These are phyloP conservation scores for Hydroisotoma schaefferi DNA, from an alignment of 2,888 invertebrate species.

Conservation along the genomic window DNA sequence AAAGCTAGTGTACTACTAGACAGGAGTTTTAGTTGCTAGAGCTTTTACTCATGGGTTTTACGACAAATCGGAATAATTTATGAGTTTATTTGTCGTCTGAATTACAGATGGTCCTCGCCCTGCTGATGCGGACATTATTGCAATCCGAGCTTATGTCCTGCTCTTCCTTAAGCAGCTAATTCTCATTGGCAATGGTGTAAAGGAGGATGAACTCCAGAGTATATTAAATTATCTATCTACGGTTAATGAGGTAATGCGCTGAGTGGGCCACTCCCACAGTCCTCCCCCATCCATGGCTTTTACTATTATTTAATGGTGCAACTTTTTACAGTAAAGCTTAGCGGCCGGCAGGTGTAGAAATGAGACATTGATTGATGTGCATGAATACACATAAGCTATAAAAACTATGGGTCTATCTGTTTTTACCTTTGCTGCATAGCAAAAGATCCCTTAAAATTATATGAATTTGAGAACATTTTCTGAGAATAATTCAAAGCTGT, in stretches of 20 bases:
- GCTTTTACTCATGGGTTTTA: conserved; percentile 15
- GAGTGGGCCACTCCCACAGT: too few species aligned
- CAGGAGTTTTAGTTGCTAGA: conserved; percentile 5
- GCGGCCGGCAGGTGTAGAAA: too few species aligned
- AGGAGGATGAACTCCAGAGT: conserved; percentile 97
- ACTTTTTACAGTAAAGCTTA: too few species aligned
- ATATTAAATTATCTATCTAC: conserved; percentile 97
- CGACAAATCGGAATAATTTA: conserved; percentile 14
- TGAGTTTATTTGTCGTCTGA: conserved; percentile 12
- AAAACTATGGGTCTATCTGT: too few species aligned
- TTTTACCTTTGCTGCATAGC: too few species aligned
- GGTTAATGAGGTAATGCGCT: conserved; percentile 80
- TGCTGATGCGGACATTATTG: conserved; percentile 87
- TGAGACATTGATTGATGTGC: too few species aligned
- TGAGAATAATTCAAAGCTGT: too few species aligned
- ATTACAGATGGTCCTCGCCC: conserved; percentile 86
- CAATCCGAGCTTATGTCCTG: conserved; percentile 90
- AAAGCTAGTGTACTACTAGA: conserved; percentile 10
- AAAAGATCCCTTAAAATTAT: too few species aligned
- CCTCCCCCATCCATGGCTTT: too few species aligned
- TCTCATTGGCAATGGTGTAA: conserved; percentile 93
- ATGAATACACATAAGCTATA: too few species aligned
- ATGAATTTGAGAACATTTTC: too few species aligned
- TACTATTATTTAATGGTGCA: too few species aligned
- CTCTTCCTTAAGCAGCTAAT: conserved; percentile 93